Evolutionary conservation across 2,113 vertebrate species (phyloP).

Genomic region (Odocoileus hemionus): DNA sequence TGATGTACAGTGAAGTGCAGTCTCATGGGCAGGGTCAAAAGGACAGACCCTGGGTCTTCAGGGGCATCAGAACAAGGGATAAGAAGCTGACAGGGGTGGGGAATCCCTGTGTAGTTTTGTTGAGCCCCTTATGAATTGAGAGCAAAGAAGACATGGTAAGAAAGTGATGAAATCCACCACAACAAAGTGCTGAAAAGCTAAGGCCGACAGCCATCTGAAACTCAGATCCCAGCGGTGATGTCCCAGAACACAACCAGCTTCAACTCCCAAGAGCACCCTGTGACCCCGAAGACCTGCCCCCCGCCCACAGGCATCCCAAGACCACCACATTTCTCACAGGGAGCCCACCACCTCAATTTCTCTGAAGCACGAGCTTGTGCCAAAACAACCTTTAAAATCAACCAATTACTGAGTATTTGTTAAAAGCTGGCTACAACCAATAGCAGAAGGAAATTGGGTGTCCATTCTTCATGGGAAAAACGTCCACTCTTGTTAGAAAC

Average conservation of each 20-base stretch:
- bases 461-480: background rate
- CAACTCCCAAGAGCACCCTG: rapidly evolving
- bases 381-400: background rate
- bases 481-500: background rate
- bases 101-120: no score
- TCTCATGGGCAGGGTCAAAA: background rate
- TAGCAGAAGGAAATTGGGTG: background rate
- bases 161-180: background rate
- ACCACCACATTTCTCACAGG: rapidly evolving
- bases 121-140: background rate
- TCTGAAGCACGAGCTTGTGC: background rate
- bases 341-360: background rate
- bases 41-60: background rate
- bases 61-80: background rate
- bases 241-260: background rate
- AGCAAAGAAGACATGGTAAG: background rate
- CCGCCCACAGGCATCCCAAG: rapidly evolving
- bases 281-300: background rate
- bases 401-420: background rate
- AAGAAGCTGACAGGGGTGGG: rapidly evolving
- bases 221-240: background rate
- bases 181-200: background rate
- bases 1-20: background rate
- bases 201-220: background rate
- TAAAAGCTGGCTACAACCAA: background rate